Conservation (phyloP, 2,113 vertebrate species). For the Cyphomyrus plagiostoma region DNA sequence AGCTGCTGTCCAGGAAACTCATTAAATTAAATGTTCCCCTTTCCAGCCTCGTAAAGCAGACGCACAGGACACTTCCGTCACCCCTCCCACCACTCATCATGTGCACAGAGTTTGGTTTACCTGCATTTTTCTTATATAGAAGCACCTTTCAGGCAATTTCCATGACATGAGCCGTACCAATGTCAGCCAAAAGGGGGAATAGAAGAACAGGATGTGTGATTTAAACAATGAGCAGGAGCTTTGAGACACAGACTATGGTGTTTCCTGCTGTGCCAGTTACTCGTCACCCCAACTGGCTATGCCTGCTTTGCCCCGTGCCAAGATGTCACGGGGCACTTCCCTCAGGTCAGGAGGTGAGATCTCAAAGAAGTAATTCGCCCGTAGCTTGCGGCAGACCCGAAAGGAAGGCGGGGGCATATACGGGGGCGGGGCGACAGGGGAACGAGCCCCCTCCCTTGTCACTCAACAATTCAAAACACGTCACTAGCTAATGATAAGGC, state of each 20-base stretch:
- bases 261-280: background rate
- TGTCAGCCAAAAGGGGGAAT: background rate
- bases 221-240: slow-evolving; percentile 17
- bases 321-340: background rate
- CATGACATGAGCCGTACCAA: background rate
- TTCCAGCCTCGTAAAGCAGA: background rate
- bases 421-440: too few species aligned
- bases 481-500: too few species aligned
- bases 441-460: background rate
- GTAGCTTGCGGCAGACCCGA: background rate
- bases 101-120: background rate
- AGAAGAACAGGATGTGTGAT: background rate
- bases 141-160: background rate
- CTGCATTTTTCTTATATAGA: background rate
- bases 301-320: background rate
- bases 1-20: background rate
- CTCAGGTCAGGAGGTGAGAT: background rate
- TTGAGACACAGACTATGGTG: background rate
- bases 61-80: background rate
- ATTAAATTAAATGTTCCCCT: background rate
- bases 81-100: background rate
- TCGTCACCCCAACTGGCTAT: background rate
- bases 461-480: background rate
- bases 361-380: background rate
- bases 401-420: background rate